Conservation (phyloP, 2,888 invertebrate genomes). For the Lomographa bimaculata region DNA sequence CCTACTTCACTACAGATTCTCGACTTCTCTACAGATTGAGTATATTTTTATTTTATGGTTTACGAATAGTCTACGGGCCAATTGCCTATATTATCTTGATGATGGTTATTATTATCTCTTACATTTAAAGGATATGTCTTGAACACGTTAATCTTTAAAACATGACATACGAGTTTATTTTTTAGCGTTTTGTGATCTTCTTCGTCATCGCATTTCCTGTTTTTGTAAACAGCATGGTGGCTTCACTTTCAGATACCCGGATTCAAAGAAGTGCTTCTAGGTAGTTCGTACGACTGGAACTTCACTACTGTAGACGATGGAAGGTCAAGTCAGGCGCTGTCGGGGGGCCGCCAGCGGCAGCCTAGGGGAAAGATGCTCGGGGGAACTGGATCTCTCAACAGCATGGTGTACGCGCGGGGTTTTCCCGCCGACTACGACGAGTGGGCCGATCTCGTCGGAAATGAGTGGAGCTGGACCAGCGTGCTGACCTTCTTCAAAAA, state of each 20-base stretch:
- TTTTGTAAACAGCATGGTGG: neutral
- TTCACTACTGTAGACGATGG: constrained; percentile 58
- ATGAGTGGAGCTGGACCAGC: constrained; percentile 58
- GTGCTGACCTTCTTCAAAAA: constrained; percentile 65
- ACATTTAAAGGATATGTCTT: too few relatives aligned
- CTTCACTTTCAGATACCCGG: constrained; percentile 55
- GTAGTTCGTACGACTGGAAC: constrained; percentile 64
- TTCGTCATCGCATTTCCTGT: too few relatives aligned
- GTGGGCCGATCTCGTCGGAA: constrained; percentile 55
- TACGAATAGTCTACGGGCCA: too few relatives aligned
- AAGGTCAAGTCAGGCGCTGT: constrained; percentile 54
- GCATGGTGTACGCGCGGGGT: constrained; percentile 70
- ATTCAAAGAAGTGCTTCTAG: constrained; percentile 46
- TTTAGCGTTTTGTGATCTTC: too few relatives aligned
- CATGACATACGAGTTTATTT: too few relatives aligned
- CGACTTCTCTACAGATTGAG: too few relatives aligned
- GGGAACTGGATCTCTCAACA: constrained; percentile 65
- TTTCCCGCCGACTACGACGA: constrained; percentile 64
- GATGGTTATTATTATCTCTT: too few relatives aligned
- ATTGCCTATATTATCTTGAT: too few relatives aligned
- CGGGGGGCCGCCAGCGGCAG: constrained; percentile 52
- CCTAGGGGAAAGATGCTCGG: constrained; percentile 68
- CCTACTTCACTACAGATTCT: too few relatives aligned
- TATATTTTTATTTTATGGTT: too few relatives aligned
- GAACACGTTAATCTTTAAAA: too few relatives aligned